Percentiles rank a stretch among this genome's conserved stretches.
These are phyloP conservation scores for Drosophila lacicola DNA, from an alignment of 2,888 invertebrate genomes.

Conservation along the genomic window DNA sequence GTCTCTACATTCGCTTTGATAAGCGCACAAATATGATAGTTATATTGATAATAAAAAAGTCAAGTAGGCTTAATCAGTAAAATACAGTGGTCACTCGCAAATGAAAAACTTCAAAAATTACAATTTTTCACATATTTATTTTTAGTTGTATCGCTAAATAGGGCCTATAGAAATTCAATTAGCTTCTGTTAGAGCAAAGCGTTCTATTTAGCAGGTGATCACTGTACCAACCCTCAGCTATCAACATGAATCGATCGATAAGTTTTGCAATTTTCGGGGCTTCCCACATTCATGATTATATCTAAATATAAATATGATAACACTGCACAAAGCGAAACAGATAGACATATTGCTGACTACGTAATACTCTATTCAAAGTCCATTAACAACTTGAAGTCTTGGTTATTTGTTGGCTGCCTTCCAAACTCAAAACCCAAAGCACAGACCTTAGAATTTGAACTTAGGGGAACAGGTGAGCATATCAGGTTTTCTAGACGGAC, in stretches of 20 bases:
- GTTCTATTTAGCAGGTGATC: background rate
- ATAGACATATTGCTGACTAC: too few species aligned
- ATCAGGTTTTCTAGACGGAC: too few species aligned
- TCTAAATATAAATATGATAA: background rate
- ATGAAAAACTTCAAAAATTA: background rate
- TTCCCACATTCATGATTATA: background rate
- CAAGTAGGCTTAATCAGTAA: background rate
- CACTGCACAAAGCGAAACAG: background rate
- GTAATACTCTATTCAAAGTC: too few species aligned
- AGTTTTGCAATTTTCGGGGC: background rate
- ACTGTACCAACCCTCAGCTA: background rate
- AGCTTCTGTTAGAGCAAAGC: background rate
- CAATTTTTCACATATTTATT: background rate
- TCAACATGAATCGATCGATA: background rate
- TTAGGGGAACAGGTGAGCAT: too few species aligned
- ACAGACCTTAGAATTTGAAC: too few species aligned
- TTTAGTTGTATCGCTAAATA: too few species aligned
- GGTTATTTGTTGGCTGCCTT: too few species aligned
- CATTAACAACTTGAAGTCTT: too few species aligned
- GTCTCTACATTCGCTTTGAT: background rate
- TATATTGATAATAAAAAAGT: constrained; percentile 5
- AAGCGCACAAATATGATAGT: constrained; percentile 5
- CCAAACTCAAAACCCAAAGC: too few species aligned
- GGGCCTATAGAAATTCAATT: too few species aligned
- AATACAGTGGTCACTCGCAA: background rate